Base-by-base conservation (phyloP, 2,797 vertebrate species). In the Cottoperca gobio region DNA sequence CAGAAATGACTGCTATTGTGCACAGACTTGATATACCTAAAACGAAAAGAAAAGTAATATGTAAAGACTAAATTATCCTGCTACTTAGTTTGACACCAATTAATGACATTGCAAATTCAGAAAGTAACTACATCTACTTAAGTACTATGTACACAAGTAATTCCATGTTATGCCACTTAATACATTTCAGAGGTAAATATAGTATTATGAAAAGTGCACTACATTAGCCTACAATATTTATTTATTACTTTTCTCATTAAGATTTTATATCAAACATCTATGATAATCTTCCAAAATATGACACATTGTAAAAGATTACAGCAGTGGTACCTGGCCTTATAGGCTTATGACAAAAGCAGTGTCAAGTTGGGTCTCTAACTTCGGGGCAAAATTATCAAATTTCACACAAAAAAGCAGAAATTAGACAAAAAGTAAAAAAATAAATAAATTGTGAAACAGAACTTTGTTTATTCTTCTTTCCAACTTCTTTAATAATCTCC, bases 11-110 rank as follows among this genome's bases (percentile, higher is more conserved):
- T 37, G 81, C 94, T 3, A 95, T 81, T 4, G 95, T 94, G 52
- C 94, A 95, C 33, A 96, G 90, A 69, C 89, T 92, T 8, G 94
- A 84, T 53, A 95, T 95, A 66, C 95, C 95, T 96, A 62, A 5
- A 50, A n/a, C n/a, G n/a, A n/a, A 5, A 50, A 62, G 72, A 57
- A 12, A 62, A 57, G 19, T 21, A 33, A 33, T 2, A 9, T 37
- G 1, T 14, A 9, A 37, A 50, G 16, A 21, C 3, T 8, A 24
- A 33, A 26, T 5, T 1, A 45, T 37, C 6, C 1, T 46, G 0
- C 16, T 2, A 19, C 3, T 23, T 8, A 28, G 16, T 6, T 52
- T 50, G 42, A 10, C 4, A 52, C 3, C 19, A 58, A 28, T 39
- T 39, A 23, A 31, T 57, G 7, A 23, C 11, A 24, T 42, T 10